These are phyloP conservation scores for Gallinago stenura DNA, from an alignment of 2,797 vertebrate genomes.

Conservation along the genomic window DNA sequence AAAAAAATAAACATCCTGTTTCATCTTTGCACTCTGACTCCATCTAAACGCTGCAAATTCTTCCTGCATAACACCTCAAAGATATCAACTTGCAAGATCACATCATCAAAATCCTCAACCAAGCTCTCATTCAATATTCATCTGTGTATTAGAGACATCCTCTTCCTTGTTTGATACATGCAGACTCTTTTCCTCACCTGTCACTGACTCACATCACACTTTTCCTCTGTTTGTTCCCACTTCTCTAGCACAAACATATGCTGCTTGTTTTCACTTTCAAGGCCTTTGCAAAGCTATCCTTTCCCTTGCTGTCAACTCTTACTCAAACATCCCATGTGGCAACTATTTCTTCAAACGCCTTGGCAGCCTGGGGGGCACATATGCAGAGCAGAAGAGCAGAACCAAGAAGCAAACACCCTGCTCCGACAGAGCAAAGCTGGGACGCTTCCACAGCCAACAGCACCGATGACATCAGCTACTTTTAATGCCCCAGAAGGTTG, in stretches of 20 bases:
- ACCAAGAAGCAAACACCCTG: neutral
- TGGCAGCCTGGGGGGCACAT: neutral
- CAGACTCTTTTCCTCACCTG: neutral
- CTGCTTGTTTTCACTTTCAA: neutral
- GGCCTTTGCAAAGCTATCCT: neutral
- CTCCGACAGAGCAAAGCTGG: neutral
- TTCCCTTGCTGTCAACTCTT: neutral
- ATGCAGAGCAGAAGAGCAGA: neutral
- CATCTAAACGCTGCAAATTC: neutral
- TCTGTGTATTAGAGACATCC: neutral
- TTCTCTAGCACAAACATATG: neutral
- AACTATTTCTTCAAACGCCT: fast-evolving
- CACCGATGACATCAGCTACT: neutral
- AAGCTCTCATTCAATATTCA: neutral
- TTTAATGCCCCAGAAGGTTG: neutral
- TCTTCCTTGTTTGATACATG: neutral
- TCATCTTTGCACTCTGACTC: neutral
- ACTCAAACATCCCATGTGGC: neutral
- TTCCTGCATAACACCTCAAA: neutral
- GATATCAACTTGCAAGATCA: neutral
- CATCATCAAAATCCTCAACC: neutral
- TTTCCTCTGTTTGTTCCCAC: neutral
- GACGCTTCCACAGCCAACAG: neutral
- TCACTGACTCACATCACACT: neutral
- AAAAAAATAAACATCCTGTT: neutral